These are phyloP conservation scores for Drosophila sucinea DNA, from an alignment of 1,140 invertebrate species.

Conservation along the genomic window DNA sequence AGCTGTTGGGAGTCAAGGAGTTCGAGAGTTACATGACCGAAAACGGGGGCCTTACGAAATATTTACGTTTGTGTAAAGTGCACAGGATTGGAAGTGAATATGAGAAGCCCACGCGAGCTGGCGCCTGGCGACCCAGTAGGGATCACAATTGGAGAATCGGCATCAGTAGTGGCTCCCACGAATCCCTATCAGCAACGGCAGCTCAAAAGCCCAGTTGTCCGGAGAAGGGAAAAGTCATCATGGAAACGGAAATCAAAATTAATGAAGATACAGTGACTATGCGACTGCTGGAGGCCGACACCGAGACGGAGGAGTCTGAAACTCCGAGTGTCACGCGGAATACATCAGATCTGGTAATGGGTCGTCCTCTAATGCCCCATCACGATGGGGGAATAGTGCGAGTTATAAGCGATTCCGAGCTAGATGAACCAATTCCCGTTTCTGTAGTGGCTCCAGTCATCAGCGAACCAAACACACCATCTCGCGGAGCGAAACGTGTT, in stretches of 20 bases:
- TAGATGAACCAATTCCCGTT: slow-evolving; percentile 82
- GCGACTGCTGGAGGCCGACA: slow-evolving; percentile 89
- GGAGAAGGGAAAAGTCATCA: slow-evolving; percentile 86
- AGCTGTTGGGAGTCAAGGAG: slow-evolving; percentile 86
- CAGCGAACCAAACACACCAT: slow-evolving; percentile 69
- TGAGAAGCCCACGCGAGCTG: slow-evolving; percentile 45
- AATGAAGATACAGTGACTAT: slow-evolving; percentile 91
- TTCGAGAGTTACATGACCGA: slow-evolving; percentile 85
- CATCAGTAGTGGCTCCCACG: background rate
- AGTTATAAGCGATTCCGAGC: slow-evolving; percentile 85
- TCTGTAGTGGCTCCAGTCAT: slow-evolving; percentile 4
- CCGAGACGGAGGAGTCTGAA: slow-evolving; percentile 60
- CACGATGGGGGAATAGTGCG: slow-evolving; percentile 83
- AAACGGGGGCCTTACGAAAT: slow-evolving; percentile 85
- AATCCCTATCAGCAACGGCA: slow-evolving; percentile 13
- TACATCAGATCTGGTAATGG: slow-evolving; percentile 82
- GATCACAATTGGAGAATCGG: slow-evolving; percentile 60
- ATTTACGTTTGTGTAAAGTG: slow-evolving; percentile 87
- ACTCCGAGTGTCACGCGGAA: slow-evolving; percentile 75
- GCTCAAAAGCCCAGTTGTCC: slow-evolving; percentile 29
- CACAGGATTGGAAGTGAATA: slow-evolving; percentile 83
- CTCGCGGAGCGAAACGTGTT: slow-evolving; percentile 86
- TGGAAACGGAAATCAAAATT: slow-evolving; percentile 92
- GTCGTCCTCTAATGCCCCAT: slow-evolving; percentile 47
- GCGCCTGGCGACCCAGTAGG: slow-evolving; percentile 61